Conservation (phyloP, 1,140 invertebrate species). For the Diplogasteroides magnus region DNA sequence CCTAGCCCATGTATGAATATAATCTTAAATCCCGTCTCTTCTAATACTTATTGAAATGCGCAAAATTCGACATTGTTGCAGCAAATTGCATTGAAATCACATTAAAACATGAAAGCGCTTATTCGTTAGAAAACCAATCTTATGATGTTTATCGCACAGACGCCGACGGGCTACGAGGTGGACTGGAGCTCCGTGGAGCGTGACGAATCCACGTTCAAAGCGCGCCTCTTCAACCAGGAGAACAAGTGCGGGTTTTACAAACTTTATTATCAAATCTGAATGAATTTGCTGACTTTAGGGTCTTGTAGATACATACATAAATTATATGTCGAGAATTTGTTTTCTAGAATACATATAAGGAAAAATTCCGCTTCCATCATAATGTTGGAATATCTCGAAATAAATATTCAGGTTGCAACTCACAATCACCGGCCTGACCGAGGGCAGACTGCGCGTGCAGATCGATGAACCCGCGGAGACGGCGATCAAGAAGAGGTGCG, state of each 20-base stretch:
- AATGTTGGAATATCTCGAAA: not conserved
- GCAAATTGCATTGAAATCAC: too few relatives aligned
- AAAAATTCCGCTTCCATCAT: too few relatives aligned
- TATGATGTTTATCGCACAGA: not conserved
- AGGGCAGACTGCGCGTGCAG: slow-evolving; percentile 33
- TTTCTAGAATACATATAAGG: too few relatives aligned
- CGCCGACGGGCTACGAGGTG: not conserved
- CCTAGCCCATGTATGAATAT: too few relatives aligned
- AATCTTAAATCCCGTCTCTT: too few relatives aligned
- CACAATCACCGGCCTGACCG: not conserved
- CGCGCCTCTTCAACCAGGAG: not conserved
- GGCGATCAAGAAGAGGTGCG: not conserved
- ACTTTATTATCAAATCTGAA: too few relatives aligned
- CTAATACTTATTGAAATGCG: too few relatives aligned
- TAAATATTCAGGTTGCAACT: not conserved
- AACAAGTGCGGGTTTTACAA: not conserved
- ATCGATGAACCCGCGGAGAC: slow-evolving; percentile 43
- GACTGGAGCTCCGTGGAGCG: not conserved
- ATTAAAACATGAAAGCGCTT: too few relatives aligned
- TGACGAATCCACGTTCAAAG: not conserved
- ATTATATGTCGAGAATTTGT: too few relatives aligned
- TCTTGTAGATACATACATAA: too few relatives aligned
- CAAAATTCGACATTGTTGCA: too few relatives aligned
- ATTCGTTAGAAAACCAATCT: not conserved
- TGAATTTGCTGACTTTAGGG: too few relatives aligned